Base-by-base conservation (phyloP, 1,140 invertebrate species). In the Pomacea maculata region DNA sequence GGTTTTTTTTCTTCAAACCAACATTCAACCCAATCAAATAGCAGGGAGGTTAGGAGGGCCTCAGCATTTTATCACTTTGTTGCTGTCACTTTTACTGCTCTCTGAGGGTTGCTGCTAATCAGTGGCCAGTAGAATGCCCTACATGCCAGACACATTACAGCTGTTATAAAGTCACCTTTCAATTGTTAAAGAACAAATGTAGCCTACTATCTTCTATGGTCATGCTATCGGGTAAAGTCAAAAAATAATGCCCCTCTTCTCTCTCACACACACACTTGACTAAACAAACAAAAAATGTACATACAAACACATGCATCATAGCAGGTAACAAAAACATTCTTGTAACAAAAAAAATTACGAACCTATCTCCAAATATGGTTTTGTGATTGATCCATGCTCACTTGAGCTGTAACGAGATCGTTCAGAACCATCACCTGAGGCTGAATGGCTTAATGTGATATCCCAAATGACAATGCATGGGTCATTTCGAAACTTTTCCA, bases 401-500 rank as follows among this genome's bases (percentile, higher is more conserved):
- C 85, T 87, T 45, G 84, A 85, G 71, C 86, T 87, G 72, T 86
- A 84, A 76, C 88, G 85, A 21, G 86, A 85, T 68, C 86, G 57
- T 34, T 87, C 86, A 45, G 82, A 73, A 10, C 79, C 64, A 12
- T 86, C 86, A 64, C 76, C 83, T 19, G 80, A 77, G 14, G 78
- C 64, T n/a, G 67, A 70, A 45, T 71, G 19, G 21, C 85, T 83
- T 4, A 82, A 68, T 45, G 85, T 87, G 1, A 92, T 85, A 85
- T 92, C 91, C 92, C 92, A 92, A 0, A 92, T 87, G n/a, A 89
- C 82, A 71, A 92, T 86, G 78, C 89, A 90, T 68, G 87, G 83
- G 77, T 92, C 92, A 80, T 94, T 95, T 81, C 95, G 93, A 87
- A 96, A 94, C 88, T 96, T 96, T 82, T 98, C 97, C 82, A 97